Evolutionary conservation across 2,888 invertebrate species (phyloP).

Genomic region (Euplagia quadripunctaria): DNA sequence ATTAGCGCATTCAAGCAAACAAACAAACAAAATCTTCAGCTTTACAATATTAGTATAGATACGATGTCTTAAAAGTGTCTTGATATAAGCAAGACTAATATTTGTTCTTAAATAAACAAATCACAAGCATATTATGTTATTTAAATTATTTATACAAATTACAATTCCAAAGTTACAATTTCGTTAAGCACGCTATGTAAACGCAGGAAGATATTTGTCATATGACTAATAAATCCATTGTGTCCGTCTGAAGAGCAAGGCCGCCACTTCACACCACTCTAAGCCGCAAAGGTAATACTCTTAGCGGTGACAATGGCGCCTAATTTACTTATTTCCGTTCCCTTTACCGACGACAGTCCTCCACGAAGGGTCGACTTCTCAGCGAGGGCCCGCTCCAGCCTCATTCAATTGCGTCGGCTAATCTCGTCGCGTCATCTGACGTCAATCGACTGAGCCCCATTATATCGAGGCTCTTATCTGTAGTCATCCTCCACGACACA

Average conservation of each 20-base stretch:
- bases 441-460: neutral
- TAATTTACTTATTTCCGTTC: slow-evolving; percentile 45
- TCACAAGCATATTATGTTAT: too few relatives aligned
- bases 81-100: too few relatives aligned
- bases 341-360: slow-evolving; percentile 31
- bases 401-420: slow-evolving; percentile 43
- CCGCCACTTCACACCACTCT: neutral
- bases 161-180: too few relatives aligned
- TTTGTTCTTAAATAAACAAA: too few relatives aligned
- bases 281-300: slow-evolving; percentile 11
- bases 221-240: neutral
- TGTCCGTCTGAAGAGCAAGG: neutral
- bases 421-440: slow-evolving; percentile 17
- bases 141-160: too few relatives aligned
- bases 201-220: neutral
- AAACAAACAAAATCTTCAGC: too few relatives aligned
- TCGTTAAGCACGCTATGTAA: neutral
- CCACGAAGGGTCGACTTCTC: slow-evolving; percentile 30
- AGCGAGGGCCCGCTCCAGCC: slow-evolving; percentile 27
- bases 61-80: too few relatives aligned
- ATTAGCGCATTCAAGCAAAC: too few relatives aligned
- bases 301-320: slow-evolving; percentile 27
- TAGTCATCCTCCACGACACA: neutral
- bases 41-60: too few relatives aligned
- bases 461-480: neutral